Percentiles rank a stretch among this genome's conserved stretches.
Conservation (phyloP, 2,888 invertebrate genomes). For the Leptopilina myrica region DNA sequence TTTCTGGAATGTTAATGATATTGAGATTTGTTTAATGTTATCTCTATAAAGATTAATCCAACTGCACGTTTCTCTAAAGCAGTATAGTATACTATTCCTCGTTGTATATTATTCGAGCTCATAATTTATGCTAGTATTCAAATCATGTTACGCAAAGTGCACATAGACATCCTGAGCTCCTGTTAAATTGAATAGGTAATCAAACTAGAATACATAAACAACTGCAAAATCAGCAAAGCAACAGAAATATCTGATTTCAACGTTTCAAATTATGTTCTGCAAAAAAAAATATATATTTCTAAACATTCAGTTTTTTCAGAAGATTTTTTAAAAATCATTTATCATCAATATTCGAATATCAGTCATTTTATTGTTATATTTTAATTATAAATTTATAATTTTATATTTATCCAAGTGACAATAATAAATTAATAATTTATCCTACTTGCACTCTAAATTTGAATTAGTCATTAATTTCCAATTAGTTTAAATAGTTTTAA, state of each 20-base stretch:
- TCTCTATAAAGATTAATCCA: slow-evolving; percentile 33
- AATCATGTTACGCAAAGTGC: slow-evolving; percentile 39
- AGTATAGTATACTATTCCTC: slow-evolving; percentile 9
- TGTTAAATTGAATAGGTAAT: slow-evolving; percentile 32
- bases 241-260: not conserved
- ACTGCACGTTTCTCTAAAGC: slow-evolving; percentile 20
- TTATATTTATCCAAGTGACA: too few species aligned
- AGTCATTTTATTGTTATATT: too few species aligned
- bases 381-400: too few species aligned
- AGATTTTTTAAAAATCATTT: too few species aligned
- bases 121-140: slow-evolving; percentile 40
- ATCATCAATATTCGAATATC: too few species aligned
- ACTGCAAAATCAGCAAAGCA: slow-evolving; percentile 3
- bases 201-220: slow-evolving; percentile 37
- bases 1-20: not conserved
- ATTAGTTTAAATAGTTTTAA: too few species aligned
- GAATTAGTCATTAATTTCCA: too few species aligned
- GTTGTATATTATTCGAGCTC: slow-evolving; percentile 35
- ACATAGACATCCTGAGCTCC: slow-evolving; percentile 30
- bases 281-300: too few species aligned
- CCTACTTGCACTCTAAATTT: too few species aligned
- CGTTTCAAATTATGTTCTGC: too few species aligned
- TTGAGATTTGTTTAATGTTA: not conserved
- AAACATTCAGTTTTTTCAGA: too few species aligned
- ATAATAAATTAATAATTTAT: too few species aligned